A percentile compares a stretch with the other conserved stretches of the same genome.
Evolutionary conservation across 2,113 vertebrate species (phyloP).

Genomic region (Leptodactylus fuscus): DNA sequence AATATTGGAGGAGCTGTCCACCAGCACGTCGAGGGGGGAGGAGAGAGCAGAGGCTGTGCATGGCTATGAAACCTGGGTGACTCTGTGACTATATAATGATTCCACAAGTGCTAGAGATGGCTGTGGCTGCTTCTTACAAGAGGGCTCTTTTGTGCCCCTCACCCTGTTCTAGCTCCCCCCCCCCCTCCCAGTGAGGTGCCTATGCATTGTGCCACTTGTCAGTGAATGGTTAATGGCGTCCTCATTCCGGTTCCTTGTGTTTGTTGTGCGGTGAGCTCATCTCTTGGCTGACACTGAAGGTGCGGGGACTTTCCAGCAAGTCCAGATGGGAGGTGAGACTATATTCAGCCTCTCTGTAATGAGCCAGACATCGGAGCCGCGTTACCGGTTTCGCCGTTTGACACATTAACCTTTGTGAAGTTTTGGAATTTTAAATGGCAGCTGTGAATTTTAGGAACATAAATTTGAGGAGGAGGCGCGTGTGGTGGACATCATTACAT

Average conservation of each 20-base stretch:
- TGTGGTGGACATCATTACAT: neutral
- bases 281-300: slow-evolving; percentile 10
- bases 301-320: slow-evolving; percentile 29
- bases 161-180: too few species aligned
- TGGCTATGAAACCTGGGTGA: too few species aligned
- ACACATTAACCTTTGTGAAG: neutral
- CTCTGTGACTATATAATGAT: too few species aligned
- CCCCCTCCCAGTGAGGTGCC: too few species aligned
- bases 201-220: neutral
- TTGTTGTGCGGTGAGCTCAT: slow-evolving; percentile 24
- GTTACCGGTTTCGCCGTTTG: neutral
- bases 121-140: too few species aligned
- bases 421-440: neutral
- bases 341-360: neutral
- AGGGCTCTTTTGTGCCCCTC: too few species aligned
- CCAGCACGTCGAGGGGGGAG: too few species aligned
- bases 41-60: too few species aligned
- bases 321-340: slow-evolving; percentile 40
- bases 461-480: too few species aligned
- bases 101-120: too few species aligned
- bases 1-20: too few species aligned
- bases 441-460: neutral
- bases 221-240: neutral
- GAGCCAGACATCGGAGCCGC: neutral
- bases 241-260: neutral